phyloP scores from a whole-genome alignment of 2,113 vertebrate species.

The Coracopsis vasa region DNA sequence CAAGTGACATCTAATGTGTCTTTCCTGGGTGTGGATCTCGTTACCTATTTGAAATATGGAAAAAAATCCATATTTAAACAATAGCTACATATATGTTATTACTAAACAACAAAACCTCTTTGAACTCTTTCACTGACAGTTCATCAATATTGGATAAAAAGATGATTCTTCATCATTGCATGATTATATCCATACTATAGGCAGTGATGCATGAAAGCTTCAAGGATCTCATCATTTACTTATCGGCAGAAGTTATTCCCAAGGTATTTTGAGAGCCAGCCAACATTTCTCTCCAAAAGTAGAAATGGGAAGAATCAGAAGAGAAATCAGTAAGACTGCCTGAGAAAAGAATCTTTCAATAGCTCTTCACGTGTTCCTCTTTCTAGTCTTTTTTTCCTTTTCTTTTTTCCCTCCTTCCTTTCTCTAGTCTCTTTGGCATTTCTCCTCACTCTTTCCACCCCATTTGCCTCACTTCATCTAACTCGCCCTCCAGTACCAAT shows the following conservation, averaged over 20 bases:
- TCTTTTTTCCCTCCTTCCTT: neutral
- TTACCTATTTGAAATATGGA: neutral
- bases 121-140: conserved; percentile 14
- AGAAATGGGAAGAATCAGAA: neutral
- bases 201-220: neutral
- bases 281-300: neutral
- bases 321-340: neutral
- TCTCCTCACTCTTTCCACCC: neutral
- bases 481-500: neutral
- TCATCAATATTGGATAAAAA: conserved; percentile 16
- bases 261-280: neutral
- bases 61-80: neutral
- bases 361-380: neutral
- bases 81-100: neutral
- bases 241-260: neutral
- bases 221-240: neutral
- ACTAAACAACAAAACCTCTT: neutral
- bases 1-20: neutral
- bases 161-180: neutral
- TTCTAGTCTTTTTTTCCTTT: neutral
- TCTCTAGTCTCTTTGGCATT: neutral
- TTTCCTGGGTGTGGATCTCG: neutral
- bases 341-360: neutral
- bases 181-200: neutral
- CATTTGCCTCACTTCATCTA: neutral